A percentile compares a stretch with the other conserved stretches of the same genome.
Conservation (phyloP, 2,113 vertebrate genomes). For the Mionectes macconnelli region DNA sequence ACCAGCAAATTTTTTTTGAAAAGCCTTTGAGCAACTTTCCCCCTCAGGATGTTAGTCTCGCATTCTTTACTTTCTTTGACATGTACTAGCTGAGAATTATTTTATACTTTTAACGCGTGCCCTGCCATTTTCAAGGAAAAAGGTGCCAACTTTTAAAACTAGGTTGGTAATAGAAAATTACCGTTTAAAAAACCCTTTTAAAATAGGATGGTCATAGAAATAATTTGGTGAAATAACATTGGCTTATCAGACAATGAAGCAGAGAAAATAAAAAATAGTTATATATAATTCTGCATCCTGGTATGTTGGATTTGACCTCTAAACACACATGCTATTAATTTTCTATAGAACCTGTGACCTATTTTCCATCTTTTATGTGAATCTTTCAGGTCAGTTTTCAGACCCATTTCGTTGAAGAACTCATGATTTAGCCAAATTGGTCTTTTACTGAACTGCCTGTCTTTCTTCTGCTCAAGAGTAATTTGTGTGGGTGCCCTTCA, state of each 20-base stretch:
- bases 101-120: neutral
- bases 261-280: neutral
- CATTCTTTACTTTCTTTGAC: neutral
- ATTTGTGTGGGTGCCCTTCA: neutral
- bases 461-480: neutral
- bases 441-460: neutral
- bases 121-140: neutral
- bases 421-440: neutral
- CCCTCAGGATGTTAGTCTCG: neutral
- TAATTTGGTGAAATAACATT: neutral
- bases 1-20: neutral
- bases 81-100: neutral
- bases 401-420: neutral
- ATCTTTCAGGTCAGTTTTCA: neutral
- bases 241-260: neutral
- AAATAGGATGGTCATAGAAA: neutral
- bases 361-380: neutral
- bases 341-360: neutral
- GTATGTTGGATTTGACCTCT: neutral
- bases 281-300: neutral
- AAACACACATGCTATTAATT: neutral
- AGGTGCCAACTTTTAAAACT: neutral
- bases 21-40: neutral
- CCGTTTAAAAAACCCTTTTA: no score
- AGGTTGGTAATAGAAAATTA: neutral